Conservation (phyloP, 2,113 vertebrate species). For the Leptocoma aspasia region DNA sequence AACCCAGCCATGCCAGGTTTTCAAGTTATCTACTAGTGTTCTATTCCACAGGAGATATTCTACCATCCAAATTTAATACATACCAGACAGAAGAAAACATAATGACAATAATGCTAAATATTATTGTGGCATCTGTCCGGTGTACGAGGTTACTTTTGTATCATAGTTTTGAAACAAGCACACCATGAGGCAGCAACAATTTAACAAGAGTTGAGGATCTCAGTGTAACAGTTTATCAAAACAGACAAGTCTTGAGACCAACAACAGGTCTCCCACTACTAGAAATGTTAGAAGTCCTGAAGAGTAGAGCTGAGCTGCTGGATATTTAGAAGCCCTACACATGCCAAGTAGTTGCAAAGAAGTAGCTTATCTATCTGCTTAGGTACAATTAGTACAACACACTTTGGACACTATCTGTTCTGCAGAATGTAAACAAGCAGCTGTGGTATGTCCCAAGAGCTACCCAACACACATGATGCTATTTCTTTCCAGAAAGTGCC, state of each 20-base stretch:
- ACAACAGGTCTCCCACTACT: not conserved
- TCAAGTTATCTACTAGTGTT: not conserved
- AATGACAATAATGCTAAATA: not conserved
- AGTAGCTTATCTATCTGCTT: not conserved
- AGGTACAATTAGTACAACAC: not conserved
- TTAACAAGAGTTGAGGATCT: not conserved
- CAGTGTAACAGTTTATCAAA: not conserved
- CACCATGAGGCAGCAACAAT: not conserved
- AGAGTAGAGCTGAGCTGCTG: not conserved
- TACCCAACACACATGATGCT: accelerated
- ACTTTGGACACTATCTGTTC: not conserved
- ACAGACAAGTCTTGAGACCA: not conserved
- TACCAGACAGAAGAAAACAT: not conserved
- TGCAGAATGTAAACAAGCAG: not conserved
- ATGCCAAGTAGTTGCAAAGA: not conserved
- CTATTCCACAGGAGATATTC: slow-evolving; percentile 22
- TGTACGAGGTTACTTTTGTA: not conserved
- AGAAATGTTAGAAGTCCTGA: not conserved
- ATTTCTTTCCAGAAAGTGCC: not conserved
- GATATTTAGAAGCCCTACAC: not conserved
- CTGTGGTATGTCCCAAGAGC: not conserved
- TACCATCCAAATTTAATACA: not conserved
- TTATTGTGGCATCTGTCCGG: not conserved
- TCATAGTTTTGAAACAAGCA: not conserved
- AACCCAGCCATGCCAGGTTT: not conserved